phyloP scores from a whole-genome alignment of 2,797 vertebrate genomes.

The Fistularia tabacaria region DNA sequence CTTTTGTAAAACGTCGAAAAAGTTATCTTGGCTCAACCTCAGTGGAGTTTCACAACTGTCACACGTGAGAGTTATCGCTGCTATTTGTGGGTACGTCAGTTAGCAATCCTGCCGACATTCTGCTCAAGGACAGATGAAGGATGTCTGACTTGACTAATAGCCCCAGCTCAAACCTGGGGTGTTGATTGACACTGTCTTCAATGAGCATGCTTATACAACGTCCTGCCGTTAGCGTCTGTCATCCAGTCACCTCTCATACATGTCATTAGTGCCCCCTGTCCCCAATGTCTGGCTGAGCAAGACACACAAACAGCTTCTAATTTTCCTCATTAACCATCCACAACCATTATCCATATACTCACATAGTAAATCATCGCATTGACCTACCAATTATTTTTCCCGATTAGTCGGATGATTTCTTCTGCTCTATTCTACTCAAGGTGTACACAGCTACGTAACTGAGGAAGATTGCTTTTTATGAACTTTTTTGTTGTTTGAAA shows the following conservation, averaged over 20 bases:
- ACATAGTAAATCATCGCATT: conserved; percentile 19
- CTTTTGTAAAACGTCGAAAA: too few relatives aligned
- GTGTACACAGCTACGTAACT: too few relatives aligned
- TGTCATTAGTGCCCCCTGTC: conserved; percentile 48
- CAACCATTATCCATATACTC: conserved; percentile 16
- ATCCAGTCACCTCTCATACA: conserved; percentile 66
- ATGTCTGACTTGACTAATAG: conserved; percentile 51
- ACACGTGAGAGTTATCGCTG: background rate
- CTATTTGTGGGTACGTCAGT: conserved; percentile 26
- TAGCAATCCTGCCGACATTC: conserved; percentile 28
- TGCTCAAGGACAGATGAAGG: conserved; percentile 59
- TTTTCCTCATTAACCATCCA: conserved; percentile 9
- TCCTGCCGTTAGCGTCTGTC: conserved; percentile 64
- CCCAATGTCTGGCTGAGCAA: conserved; percentile 20
- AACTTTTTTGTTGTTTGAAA: too few relatives aligned
- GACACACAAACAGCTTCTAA: conserved; percentile 33
- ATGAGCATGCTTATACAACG: conserved; percentile 52
- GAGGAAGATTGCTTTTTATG: too few relatives aligned
- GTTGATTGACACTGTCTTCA: conserved; percentile 63
- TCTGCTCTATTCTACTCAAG: too few relatives aligned
- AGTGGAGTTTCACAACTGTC: too few relatives aligned
- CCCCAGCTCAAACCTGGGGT: conserved; percentile 41
- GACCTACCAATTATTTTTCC: conserved; percentile 6
- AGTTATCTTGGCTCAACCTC: too few relatives aligned
- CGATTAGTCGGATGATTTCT: too few relatives aligned